A percentile compares a stretch with the other conserved stretches of the same genome.
Evolutionary conservation across 1,140 invertebrate species (phyloP).

Genomic region (Euglossa dilemma): DNA sequence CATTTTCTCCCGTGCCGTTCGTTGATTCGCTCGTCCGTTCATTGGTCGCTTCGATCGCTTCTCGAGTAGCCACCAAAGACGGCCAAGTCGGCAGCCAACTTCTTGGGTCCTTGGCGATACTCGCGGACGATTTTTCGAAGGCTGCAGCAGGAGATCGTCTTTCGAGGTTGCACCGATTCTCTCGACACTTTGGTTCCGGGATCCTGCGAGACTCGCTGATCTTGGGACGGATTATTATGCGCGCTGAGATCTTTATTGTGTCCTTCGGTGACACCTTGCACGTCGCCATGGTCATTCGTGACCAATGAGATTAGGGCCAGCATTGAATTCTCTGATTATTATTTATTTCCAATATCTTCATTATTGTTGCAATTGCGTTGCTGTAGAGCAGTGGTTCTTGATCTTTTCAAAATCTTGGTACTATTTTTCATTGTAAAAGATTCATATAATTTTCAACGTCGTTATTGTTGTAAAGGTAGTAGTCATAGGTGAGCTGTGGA

Average conservation of each 20-base stretch:
- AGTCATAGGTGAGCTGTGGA: too few relatives aligned
- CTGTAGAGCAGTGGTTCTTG: too few relatives aligned
- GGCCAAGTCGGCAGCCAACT: background rate
- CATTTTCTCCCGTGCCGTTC: conserved; percentile 73
- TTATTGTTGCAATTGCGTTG: too few relatives aligned
- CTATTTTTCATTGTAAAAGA: too few relatives aligned
- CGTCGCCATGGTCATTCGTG: background rate
- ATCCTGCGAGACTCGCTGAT: background rate
- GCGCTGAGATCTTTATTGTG: too few relatives aligned
- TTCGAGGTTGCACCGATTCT: background rate
- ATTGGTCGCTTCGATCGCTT: background rate
- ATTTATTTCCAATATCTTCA: too few relatives aligned
- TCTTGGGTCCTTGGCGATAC: conserved; percentile 11
- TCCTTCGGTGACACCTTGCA: background rate
- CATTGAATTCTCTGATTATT: too few relatives aligned
- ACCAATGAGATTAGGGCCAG: background rate
- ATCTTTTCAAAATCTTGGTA: too few relatives aligned
- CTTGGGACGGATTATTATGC: background rate
- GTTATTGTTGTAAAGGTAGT: too few relatives aligned
- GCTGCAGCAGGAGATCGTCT: background rate
- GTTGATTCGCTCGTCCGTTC: conserved; percentile 18
- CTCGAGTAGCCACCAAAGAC: conserved; percentile 19
- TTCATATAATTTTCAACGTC: too few relatives aligned
- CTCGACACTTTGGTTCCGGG: conserved; percentile 3
- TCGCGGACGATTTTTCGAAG: conserved; percentile 7